Base-by-base conservation (phyloP, 2,797 vertebrate genomes). In the Pangasius larnaudii region DNA sequence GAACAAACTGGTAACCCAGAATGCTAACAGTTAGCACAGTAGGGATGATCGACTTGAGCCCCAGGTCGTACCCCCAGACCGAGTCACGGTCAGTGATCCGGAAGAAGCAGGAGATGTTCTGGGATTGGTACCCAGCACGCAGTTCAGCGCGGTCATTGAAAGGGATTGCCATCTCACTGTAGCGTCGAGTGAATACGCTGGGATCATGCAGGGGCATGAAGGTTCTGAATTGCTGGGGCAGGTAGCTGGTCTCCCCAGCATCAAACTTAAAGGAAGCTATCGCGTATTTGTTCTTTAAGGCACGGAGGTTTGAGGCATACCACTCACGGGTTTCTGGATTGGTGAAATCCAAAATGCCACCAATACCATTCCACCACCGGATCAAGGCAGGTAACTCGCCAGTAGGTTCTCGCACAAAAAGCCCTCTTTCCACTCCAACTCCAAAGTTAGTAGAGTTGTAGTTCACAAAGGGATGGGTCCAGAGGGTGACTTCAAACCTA, bases 101-200 rank as follows among this genome's bases (percentile, higher is more conserved):
- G 93, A 97, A 98, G 93, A 99, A 99, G 93, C 98, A 98, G n/a
- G 98, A 98, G 94, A 99, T 98, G 91, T 98, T 97, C 94, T 99
- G 98, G 0, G 97, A 98, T 92, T 97, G 96, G 94, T 97, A 97
- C 22, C 97, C 96, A 13, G 97, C 96, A 39, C 97, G 94, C 51
- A 98, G 96, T 95, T 97, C 98, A 0, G 97, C 97, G 10, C 94
- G 95, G 36, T 97, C 96, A 10, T 94, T 96, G 91, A 97, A 98
- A 0, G 96, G 96, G 59, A 96, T 93, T 2, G 97, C 97, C 97
- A 98, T 97, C 93, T 97, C 97, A 0, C 97, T 95, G 94, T 98
- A 99, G 90, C 95, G 95, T 42, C 96, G 96, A 6, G 97, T 98
- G 95, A 98, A 99, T 30, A 96, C 94, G 91, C 96, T 98, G 67